Percentiles rank a stretch among this genome's conserved stretches.
Conservation (phyloP, 2,113 vertebrate species). For the Muntiacus muntjak region DNA sequence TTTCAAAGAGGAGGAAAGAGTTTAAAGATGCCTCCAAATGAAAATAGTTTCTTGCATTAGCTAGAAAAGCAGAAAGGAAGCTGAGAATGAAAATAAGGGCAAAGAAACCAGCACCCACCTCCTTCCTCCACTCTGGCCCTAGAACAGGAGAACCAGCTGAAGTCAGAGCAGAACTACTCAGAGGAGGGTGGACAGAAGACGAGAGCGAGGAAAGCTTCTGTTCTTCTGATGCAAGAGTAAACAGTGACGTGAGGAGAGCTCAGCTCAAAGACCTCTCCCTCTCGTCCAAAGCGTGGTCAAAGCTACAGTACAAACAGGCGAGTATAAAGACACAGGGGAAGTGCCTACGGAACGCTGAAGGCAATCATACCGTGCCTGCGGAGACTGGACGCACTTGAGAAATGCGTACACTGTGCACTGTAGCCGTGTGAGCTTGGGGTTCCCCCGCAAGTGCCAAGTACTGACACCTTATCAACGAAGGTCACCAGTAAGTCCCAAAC, state of each 20-base stretch:
- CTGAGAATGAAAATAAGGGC: neutral
- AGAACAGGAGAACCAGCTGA: neutral
- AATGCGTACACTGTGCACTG: neutral
- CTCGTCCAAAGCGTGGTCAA: neutral
- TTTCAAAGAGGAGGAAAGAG: neutral
- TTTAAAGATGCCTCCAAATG: neutral
- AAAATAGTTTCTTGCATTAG: neutral
- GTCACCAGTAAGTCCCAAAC: neutral
- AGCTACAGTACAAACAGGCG: neutral
- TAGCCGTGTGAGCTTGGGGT: neutral
- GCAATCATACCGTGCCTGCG: neutral
- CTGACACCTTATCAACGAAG: neutral
- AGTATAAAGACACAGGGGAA: neutral
- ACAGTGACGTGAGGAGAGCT: neutral
- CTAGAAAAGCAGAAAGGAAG: neutral
- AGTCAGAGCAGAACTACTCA: neutral
- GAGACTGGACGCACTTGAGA: neutral
- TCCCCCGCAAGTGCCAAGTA: neutral
- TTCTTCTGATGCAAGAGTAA: neutral
- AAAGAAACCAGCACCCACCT: neutral
- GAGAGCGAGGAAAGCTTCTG: neutral
- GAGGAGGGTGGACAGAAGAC: neutral
- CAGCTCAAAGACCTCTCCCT: neutral
- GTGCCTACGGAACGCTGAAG: neutral
- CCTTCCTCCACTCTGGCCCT: neutral